A percentile compares a stretch with the other conserved stretches of the same genome.
Conservation (phyloP, 2,888 invertebrate genomes). For the Morinoia aosen region DNA sequence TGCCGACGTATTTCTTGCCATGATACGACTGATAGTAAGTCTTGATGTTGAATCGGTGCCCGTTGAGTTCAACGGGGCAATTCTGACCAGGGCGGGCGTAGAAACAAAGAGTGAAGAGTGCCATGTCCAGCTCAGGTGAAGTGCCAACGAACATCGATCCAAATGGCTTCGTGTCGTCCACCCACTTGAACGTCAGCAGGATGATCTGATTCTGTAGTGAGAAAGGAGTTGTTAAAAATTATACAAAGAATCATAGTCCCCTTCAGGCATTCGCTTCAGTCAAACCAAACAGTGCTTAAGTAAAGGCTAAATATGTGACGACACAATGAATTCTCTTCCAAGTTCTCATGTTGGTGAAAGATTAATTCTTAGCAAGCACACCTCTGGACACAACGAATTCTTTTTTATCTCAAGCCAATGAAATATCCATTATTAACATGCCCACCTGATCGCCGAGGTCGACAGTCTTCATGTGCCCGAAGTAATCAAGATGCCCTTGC, state of each 20-base stretch:
- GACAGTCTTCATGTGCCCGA: constrained; percentile 82
- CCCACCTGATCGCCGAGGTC: constrained; percentile 75
- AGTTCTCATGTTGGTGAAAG: too few relatives aligned
- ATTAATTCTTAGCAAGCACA: too few relatives aligned
- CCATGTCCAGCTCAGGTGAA: constrained; percentile 92
- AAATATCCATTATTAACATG: neutral
- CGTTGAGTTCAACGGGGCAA: constrained; percentile 82
- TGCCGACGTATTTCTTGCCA: constrained; percentile 84
- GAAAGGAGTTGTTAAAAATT: neutral
- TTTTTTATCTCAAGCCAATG: too few relatives aligned
- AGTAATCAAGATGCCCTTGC: constrained; percentile 81
- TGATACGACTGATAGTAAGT: constrained; percentile 83
- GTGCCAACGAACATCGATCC: constrained; percentile 86
- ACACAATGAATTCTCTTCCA: too few relatives aligned
- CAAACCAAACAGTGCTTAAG: too few relatives aligned
- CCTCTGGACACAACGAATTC: too few relatives aligned
- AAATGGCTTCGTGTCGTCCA: constrained; percentile 82
- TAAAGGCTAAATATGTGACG: too few relatives aligned
- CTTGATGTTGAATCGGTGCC: constrained; percentile 80
- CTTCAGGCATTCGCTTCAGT: neutral
- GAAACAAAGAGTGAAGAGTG: constrained; percentile 90
- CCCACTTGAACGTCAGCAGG: constrained; percentile 74
- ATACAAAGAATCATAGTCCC: neutral
- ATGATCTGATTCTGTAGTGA: constrained; percentile 64
- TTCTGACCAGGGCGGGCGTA: constrained; percentile 81